A percentile compares a stretch with the other conserved stretches of the same genome.
Evolutionary conservation across 37 sponge, comb jelly and placozoan species (phyloP).

Genomic region (Petrosia ficiformis): DNA sequence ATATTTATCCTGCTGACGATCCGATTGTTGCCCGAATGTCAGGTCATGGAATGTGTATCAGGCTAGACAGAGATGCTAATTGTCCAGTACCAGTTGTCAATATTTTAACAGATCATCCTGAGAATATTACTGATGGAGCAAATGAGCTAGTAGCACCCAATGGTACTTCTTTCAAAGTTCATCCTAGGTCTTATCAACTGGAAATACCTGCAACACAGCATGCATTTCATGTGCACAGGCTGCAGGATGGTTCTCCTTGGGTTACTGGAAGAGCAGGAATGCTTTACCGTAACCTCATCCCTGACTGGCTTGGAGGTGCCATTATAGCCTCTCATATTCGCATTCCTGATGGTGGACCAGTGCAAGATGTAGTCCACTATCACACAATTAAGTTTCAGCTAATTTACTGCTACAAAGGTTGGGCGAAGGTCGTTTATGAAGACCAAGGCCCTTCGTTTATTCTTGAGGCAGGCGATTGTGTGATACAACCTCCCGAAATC

Average conservation of each 20-base stretch:
- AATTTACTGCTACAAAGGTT: constrained; percentile 39
- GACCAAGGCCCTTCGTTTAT: constrained; percentile 18
- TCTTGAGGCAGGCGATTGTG: constrained; percentile 20
- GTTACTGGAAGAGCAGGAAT: constrained; percentile 29
- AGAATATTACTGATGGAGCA: neutral
- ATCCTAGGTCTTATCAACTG: neutral
- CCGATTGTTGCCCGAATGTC: constrained; percentile 11
- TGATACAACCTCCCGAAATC: constrained; percentile 30
- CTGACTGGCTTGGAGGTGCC: constrained; percentile 17
- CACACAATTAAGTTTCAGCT: constrained; percentile 25
- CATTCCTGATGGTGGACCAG: constrained; percentile 12
- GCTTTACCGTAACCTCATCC: constrained; percentile 31
- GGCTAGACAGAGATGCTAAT: neutral
- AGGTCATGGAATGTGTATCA: constrained; percentile 9
- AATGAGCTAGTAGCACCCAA: no score
- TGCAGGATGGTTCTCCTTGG: constrained; percentile 2
- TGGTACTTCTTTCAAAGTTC: neutral
- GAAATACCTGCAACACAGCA: neutral
- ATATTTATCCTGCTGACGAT: constrained; percentile 15
- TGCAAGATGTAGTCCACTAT: constrained; percentile 24
- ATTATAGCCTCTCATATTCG: constrained; percentile 22
- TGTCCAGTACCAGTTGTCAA: neutral
- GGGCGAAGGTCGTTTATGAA: constrained; percentile 24
- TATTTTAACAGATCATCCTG: constrained; percentile 3
- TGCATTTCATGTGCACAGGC: neutral